These are phyloP conservation scores for Neogobius melanostomus DNA, from an alignment of 2,113 vertebrate species.

Conservation along the genomic window DNA sequence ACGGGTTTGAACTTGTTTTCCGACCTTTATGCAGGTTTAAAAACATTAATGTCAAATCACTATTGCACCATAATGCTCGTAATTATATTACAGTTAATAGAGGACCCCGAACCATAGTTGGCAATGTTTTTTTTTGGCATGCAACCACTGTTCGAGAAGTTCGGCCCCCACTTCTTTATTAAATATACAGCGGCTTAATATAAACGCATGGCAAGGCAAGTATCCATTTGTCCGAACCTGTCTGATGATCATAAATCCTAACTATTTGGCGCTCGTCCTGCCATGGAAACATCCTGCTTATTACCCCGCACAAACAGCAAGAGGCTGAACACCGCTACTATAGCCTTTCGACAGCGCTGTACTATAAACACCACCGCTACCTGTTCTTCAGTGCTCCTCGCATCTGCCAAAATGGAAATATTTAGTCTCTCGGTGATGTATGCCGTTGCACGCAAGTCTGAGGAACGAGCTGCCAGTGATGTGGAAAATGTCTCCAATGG, in stretches of 20 bases:
- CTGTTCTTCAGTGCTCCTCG: background rate
- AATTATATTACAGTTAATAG: too few species aligned
- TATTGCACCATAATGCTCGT: too few species aligned
- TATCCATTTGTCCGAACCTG: background rate
- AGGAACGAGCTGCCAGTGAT: slow-evolving; percentile 12
- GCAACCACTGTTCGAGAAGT: too few species aligned
- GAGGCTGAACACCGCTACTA: background rate
- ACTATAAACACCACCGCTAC: slow-evolving; percentile 21
- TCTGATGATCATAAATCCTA: background rate
- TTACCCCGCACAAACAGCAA: background rate
- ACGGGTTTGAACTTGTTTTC: too few species aligned
- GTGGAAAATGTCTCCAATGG: slow-evolving; percentile 17
- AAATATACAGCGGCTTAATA: too few species aligned
- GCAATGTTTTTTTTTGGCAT: background rate
- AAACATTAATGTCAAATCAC: too few species aligned
- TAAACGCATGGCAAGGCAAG: background rate
- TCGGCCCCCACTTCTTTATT: too few species aligned
- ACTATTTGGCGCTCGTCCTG: background rate
- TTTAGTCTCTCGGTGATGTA: slow-evolving; percentile 9
- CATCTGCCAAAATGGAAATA: slow-evolving; percentile 22
- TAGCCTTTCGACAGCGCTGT: background rate
- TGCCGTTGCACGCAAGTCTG: slow-evolving; percentile 11
- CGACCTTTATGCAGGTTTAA: too few species aligned
- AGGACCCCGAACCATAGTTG: too few species aligned
- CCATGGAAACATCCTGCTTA: background rate